phyloP scores from a whole-genome alignment of 2,888 invertebrate genomes.

The Baccha elongata region DNA sequence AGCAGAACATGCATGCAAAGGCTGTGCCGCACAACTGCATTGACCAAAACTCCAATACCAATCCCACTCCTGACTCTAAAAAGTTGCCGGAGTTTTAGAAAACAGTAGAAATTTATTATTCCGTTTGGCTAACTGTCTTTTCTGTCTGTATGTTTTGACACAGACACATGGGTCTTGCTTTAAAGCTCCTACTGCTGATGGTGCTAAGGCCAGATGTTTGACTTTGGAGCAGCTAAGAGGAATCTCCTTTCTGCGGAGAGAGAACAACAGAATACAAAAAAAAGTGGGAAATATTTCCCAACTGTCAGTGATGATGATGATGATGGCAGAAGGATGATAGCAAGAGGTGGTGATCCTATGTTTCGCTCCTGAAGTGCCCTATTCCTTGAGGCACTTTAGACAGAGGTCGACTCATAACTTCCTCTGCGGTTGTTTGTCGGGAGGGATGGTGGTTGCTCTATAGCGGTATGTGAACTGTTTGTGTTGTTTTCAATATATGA shows the following conservation, averaged over 20 bases:
- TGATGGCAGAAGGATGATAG: conserved; percentile 35
- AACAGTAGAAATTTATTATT: conserved; percentile 71
- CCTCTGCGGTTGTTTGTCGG: conserved; percentile 67
- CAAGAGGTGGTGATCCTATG: conserved; percentile 14
- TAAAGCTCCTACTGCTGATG: conserved; percentile 26
- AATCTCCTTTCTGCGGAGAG: conserved; percentile 32
- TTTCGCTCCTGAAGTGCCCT: conserved; percentile 42
- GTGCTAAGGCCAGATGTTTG: conserved; percentile 59
- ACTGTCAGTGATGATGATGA: conserved; percentile 66
- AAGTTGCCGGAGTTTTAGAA: conserved; percentile 48
- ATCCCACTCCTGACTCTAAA: conserved; percentile 3
- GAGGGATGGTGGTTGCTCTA: background rate
- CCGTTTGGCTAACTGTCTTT: conserved; percentile 73
- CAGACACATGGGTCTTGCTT: conserved; percentile 70
- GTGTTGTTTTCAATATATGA: conserved; percentile 40
- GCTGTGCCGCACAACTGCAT: conserved; percentile 60
- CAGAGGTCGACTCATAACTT: conserved; percentile 60
- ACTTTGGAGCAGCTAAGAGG: conserved; percentile 46
- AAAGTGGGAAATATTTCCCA: conserved; percentile 53
- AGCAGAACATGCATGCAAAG: conserved; percentile 45
- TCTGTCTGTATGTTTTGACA: conserved; percentile 59
- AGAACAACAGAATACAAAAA: conserved; percentile 9
- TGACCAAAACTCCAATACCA: conserved; percentile 7
- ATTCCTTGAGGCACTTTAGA: conserved; percentile 62
- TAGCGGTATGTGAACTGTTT: background rate